Conservation (phyloP, 2,888 invertebrate genomes). For the Amorpha juglandis region DNA sequence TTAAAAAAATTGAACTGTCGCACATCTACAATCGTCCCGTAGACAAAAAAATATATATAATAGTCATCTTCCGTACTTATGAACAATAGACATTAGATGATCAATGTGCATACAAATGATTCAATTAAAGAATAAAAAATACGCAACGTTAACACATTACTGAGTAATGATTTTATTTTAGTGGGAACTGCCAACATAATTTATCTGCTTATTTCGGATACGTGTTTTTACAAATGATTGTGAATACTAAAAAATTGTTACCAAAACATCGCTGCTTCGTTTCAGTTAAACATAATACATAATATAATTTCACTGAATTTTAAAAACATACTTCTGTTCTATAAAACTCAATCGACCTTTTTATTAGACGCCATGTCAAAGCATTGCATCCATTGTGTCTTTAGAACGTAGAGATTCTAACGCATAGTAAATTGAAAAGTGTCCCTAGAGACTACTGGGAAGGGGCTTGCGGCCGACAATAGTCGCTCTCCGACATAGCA, state of each 20-base stretch:
- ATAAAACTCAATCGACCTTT: not conserved
- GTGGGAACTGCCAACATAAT: no score
- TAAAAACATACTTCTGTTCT: not conserved
- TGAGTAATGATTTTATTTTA: no score
- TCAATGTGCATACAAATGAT: no score
- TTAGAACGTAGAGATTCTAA: not conserved
- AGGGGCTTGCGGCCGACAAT: not conserved
- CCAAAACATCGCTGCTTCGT: no score
- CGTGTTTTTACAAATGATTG: not conserved
- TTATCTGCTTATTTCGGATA: not conserved
- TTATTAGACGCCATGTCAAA: not conserved
- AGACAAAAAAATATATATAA: no score
- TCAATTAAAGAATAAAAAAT: no score
- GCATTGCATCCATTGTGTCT: conserved; percentile 1
- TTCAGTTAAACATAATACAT: not conserved
- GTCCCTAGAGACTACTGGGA: not conserved
- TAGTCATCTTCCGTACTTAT: no score
- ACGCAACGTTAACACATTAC: no score
- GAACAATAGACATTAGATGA: no score
- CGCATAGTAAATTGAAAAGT: conserved; percentile 23
- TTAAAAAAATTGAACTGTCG: no score
- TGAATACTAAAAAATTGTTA: not conserved
- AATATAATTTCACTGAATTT: not conserved
- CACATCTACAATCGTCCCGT: no score
- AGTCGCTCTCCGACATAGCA: not conserved